Evolutionary conservation across 2,113 vertebrate genomes (phyloP).

Genomic region (Nestor notabilis): DNA sequence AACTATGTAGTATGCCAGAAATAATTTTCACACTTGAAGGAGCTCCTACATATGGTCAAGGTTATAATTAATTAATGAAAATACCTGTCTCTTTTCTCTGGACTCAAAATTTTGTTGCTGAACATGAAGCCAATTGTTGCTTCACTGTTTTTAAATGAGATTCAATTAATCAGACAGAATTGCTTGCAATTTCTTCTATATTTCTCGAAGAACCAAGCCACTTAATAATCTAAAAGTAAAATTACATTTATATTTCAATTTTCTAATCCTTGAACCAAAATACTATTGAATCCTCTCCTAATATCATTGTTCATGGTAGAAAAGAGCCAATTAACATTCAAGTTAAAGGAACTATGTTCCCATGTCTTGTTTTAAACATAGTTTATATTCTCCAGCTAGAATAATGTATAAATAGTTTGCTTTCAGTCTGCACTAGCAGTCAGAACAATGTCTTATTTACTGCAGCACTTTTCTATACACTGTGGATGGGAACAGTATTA

Average conservation of each 20-base stretch:
- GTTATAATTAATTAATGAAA: neutral
- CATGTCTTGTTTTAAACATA: neutral
- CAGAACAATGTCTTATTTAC: neutral
- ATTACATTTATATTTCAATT: neutral
- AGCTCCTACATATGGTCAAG: neutral
- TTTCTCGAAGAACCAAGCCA: neutral
- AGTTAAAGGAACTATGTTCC: neutral
- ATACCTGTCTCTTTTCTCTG: neutral
- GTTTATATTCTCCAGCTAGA: neutral
- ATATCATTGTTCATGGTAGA: neutral
- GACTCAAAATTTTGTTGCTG: neutral
- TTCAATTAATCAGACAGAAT: neutral
- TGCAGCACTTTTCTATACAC: neutral
- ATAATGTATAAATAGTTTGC: neutral
- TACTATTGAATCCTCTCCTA: neutral
- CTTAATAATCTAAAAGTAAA: neutral
- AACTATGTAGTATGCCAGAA: neutral
- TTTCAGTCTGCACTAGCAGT: accelerated
- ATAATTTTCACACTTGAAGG: neutral
- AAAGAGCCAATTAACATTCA: neutral
- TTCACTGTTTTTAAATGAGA: neutral
- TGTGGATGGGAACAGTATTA: neutral
- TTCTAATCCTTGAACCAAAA: neutral
- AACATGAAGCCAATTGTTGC: neutral
- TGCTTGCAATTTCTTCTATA: neutral